Percentiles rank a stretch among this genome's conserved stretches.
Conservation (phyloP, 1,140 invertebrate genomes). For the Teleopsis dalmanni region DNA sequence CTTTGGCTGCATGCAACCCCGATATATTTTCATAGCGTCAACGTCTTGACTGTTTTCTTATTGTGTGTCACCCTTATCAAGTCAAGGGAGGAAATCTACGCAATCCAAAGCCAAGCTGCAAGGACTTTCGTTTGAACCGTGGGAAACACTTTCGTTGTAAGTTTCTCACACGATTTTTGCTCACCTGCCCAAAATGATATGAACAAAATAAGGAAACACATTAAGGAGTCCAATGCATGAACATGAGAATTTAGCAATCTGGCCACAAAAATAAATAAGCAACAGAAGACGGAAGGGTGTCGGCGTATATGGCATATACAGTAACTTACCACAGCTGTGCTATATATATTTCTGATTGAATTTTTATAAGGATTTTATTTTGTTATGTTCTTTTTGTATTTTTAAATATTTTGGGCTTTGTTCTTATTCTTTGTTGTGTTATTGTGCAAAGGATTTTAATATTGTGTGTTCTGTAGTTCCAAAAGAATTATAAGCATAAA, state of each 20-base stretch:
- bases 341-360: no score
- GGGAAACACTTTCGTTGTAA: constrained; percentile 41
- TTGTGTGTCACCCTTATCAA: neutral
- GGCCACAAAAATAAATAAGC: constrained; percentile 6
- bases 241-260: constrained; percentile 28
- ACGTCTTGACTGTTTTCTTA: constrained; percentile 3
- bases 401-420: no score
- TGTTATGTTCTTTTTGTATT: no score
- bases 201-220: constrained; percentile 5
- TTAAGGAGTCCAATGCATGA: neutral
- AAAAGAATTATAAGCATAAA: no score
- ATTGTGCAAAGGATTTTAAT: no score
- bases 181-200: constrained; percentile 43
- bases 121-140: constrained; percentile 27
- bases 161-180: constrained; percentile 43
- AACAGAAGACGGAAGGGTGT: neutral
- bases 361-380: no score
- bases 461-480: no score
- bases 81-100: constrained; percentile 14
- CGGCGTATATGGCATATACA: neutral
- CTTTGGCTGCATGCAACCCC: no score
- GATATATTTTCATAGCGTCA: no score
- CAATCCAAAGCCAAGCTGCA: constrained; percentile 12
- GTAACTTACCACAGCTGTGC: constrained; percentile 6
- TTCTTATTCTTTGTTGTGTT: no score